Evolutionary conservation across 2,888 invertebrate genomes (phyloP), one percentile per base, ranked within the genome.

Genomic region (Eristalis intricaria): DNA sequence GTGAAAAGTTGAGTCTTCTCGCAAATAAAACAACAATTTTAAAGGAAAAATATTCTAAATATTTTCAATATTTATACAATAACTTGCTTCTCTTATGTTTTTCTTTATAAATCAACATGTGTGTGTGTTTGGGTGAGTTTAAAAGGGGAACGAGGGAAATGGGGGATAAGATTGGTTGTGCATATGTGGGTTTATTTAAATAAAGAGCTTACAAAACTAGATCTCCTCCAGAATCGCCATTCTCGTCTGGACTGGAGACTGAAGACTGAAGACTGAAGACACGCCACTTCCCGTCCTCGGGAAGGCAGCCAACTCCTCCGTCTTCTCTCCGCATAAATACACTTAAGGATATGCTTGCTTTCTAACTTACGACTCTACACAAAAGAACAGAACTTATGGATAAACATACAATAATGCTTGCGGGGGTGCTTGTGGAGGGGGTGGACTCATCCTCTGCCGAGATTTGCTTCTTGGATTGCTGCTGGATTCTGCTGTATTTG

Each of bases 381-480:
- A 50, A 50, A 50, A 50, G 19, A 50, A 50, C 50, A 50, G 19
- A 50, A 50, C 50, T 50, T 50, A 50, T 19, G 19, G 50, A 50
- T 50, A 50, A 50, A 50, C 50, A 19, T 50, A 19, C 50, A 50
- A 50, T n/a, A n/a, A 50, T 50, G 43, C 7, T n/a, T n/a, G 43
- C 43, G 50, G 19, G 50, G 5, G 50, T 50, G n/a, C 13, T 3
- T 8, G 50, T 4, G 19, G 38, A 1, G 13, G 38, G 38, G 38
- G 38, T 13, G 10, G 13, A 38, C 61, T 63, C 63, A 69, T 69
- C 19, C 58, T 26, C 32, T 69, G 22, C 40, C 68, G 69, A 66
- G 60, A 76, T 60, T 83, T 71, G 70, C 58, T 68, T 50, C 64
- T 70, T 66, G 40, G 29, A 40, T 26, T 61, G 63, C 64, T 64